These are phyloP conservation scores for Suricata suricatta DNA, from an alignment of 2,113 vertebrate genomes.

Conservation along the genomic window DNA sequence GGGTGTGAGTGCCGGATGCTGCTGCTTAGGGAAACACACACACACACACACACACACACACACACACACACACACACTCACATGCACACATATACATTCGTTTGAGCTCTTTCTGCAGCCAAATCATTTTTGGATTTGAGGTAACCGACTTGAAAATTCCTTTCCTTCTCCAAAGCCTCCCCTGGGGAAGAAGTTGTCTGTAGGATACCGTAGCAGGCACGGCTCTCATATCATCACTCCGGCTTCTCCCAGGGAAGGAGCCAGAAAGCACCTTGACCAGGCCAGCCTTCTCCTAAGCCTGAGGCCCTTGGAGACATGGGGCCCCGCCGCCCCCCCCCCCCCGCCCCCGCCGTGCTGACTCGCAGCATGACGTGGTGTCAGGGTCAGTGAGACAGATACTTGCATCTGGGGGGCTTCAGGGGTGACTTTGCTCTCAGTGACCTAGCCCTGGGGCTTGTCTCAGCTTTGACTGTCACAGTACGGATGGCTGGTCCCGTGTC, in stretches of 20 bases:
- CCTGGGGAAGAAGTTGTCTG: background rate
- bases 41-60: too few species aligned
- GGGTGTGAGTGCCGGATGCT: background rate
- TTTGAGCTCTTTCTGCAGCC: conserved; percentile 16
- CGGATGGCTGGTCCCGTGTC: background rate
- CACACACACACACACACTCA: too few species aligned
- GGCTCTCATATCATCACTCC: background rate
- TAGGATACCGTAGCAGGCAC: background rate
- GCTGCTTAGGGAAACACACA: background rate
- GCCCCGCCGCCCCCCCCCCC: background rate
- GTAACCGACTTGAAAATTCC: background rate
- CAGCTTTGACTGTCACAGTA: background rate
- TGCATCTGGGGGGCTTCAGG: background rate
- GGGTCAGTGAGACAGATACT: background rate
- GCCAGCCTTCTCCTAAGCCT: background rate
- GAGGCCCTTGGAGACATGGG: background rate
- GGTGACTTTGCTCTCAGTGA: background rate
- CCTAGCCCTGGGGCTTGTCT: background rate
- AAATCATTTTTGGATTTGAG: background rate
- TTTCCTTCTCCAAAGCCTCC: background rate
- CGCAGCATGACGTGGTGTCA: background rate
- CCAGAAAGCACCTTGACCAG: background rate
- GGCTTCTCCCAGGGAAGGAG: background rate
- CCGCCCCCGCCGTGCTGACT: background rate
- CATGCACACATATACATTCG: too few species aligned